phyloP scores from a whole-genome alignment of 2,113 vertebrate species.

The human region DNA sequence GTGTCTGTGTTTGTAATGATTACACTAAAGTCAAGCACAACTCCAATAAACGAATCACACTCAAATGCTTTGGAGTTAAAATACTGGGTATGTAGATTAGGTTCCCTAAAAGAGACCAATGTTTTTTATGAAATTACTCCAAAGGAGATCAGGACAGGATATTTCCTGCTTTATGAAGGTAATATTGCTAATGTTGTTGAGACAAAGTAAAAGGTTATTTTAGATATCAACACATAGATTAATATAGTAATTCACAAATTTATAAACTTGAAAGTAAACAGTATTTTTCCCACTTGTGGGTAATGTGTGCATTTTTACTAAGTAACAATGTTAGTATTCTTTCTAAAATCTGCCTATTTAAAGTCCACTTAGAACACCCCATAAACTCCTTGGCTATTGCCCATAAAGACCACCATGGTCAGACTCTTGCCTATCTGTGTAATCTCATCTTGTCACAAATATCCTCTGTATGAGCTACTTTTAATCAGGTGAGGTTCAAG shows the following conservation, averaged over 20 bases:
- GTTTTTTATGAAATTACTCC: conserved; percentile 4
- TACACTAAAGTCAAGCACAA: conserved; percentile 47
- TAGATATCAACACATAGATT: not conserved
- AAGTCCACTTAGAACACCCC: not conserved
- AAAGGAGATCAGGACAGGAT: not conserved
- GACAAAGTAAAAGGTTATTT: not conserved
- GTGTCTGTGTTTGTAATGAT: conserved; percentile 54
- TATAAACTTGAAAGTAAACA: not conserved
- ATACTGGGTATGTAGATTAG: not conserved
- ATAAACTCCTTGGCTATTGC: not conserved
- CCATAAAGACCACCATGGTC: not conserved
- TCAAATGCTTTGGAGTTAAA: conserved; percentile 59
- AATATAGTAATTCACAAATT: conserved; percentile 3
- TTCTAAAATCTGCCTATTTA: not conserved
- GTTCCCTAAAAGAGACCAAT: not conserved
- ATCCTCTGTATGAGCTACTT: not conserved
- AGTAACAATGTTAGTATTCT: not conserved
- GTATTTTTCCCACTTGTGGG: not conserved
- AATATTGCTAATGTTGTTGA: not conserved
- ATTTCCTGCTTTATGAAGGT: not conserved
- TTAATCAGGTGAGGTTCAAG: not conserved
- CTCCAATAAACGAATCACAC: conserved; percentile 53
- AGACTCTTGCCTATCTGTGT: not conserved
- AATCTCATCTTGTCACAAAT: not conserved
- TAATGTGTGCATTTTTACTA: not conserved